Percentiles rank a stretch among this genome's conserved stretches.
These are phyloP conservation scores for Geopemphigus sp. DNA, from an alignment of 1,140 invertebrate species.

Conservation along the genomic window DNA sequence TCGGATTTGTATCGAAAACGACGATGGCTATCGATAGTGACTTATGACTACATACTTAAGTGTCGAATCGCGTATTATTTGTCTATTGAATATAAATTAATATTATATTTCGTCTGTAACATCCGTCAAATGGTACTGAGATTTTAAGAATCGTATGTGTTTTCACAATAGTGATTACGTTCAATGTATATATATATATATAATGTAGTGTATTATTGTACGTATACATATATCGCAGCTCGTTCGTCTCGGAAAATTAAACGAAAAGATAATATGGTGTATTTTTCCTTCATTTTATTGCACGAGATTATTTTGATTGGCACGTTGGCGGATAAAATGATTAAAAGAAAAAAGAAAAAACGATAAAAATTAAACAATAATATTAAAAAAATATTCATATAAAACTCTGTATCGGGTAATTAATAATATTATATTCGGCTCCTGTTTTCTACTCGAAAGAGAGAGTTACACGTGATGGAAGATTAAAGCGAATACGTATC, in stretches of 20 bases:
- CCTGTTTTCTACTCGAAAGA: neutral
- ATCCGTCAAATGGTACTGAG: constrained; percentile 41
- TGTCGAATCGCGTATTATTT: constrained; percentile 38
- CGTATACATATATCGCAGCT: constrained; percentile 17
- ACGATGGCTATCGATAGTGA: too few species aligned
- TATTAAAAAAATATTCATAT: constrained; percentile 4
- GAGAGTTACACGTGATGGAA: neutral
- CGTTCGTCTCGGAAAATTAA: constrained; percentile 29
- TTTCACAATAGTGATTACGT: too few species aligned
- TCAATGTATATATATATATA: too few species aligned
- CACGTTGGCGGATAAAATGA: constrained; percentile 6
- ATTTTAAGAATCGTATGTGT: neutral
- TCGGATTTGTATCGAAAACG: too few species aligned
- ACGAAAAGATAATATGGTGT: neutral
- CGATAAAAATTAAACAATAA: constrained; percentile 10
- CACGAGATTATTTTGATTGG: constrained; percentile 31
- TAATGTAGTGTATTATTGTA: neutral
- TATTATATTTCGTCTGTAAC: constrained; percentile 5
- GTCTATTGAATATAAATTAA: constrained; percentile 8
- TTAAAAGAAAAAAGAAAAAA: too few species aligned
- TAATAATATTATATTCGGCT: neutral
- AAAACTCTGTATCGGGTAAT: neutral
- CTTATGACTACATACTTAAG: too few species aligned
- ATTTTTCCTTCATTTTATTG: constrained; percentile 33
- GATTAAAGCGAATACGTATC: too few species aligned